These are phyloP conservation scores for Lasioglossum oenotherae DNA, from an alignment of 2,888 invertebrate species.

Conservation along the genomic window DNA sequence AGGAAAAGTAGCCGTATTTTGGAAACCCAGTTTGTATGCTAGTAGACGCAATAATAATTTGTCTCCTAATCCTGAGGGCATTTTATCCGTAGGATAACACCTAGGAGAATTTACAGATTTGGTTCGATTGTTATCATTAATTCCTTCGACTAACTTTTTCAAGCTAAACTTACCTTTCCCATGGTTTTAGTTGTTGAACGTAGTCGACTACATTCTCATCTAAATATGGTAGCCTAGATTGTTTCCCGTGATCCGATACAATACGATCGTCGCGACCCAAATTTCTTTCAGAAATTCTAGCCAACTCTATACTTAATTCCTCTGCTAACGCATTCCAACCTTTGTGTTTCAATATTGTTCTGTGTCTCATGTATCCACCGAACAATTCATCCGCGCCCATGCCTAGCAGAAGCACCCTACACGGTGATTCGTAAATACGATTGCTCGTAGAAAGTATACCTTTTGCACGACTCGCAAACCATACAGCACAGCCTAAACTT, in stretches of 20 bases:
- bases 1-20: slow-evolving; percentile 88
- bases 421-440: slow-evolving; percentile 86
- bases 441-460: slow-evolving; percentile 83
- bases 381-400: slow-evolving; percentile 99
- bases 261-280: slow-evolving; percentile 97
- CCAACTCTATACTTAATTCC: slow-evolving; percentile 90
- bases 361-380: slow-evolving; percentile 96
- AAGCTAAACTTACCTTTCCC: slow-evolving; percentile 87
- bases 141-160: background rate
- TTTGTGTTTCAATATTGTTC: slow-evolving; percentile 88
- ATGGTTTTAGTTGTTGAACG: slow-evolving; percentile 87
- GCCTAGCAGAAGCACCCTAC: slow-evolving; percentile 92
- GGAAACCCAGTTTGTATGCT: slow-evolving; percentile 89
- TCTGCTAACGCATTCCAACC: slow-evolving; percentile 86
- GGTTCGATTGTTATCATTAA: slow-evolving; percentile 5
- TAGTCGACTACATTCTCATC: slow-evolving; percentile 90
- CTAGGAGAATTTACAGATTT: slow-evolving; percentile 79
- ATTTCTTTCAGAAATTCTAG: slow-evolving; percentile 94
- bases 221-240: slow-evolving; percentile 92
- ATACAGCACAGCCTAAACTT: slow-evolving; percentile 97
- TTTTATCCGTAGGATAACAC: slow-evolving; percentile 86
- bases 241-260: slow-evolving; percentile 94
- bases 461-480: slow-evolving; percentile 95
- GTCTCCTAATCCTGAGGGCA: slow-evolving; percentile 94
- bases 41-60: slow-evolving; percentile 93